A percentile compares a stretch with the other conserved stretches of the same genome.
These are phyloP conservation scores for Heliconius himera DNA, from an alignment of 1,140 invertebrate species.

Conservation along the genomic window DNA sequence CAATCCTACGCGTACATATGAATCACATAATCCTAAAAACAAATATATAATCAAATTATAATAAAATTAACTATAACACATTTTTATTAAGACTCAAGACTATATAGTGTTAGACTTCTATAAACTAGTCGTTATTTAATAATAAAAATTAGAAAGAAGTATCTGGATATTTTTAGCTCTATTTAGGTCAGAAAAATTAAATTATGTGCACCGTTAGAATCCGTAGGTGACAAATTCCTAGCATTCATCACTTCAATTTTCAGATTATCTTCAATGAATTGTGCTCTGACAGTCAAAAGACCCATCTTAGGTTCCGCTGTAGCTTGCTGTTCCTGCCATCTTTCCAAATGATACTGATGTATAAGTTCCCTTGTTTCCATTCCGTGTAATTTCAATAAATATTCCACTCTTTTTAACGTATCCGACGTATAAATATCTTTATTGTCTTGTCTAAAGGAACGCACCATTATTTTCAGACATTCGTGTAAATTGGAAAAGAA, in stretches of 20 bases:
- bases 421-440: slow-evolving; percentile 80
- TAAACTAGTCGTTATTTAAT: no score
- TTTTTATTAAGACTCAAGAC: no score
- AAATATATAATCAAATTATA: no score
- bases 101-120: no score
- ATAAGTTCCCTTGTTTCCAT: slow-evolving; percentile 93
- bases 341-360: slow-evolving; percentile 90
- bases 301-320: slow-evolving; percentile 85
- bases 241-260: slow-evolving; percentile 93
- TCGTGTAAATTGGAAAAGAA: slow-evolving; percentile 95
- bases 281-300: slow-evolving; percentile 85
- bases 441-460: slow-evolving; percentile 92
- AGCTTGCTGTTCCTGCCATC: slow-evolving; percentile 85
- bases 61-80: no score
- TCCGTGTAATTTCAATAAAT: slow-evolving; percentile 89
- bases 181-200: no score
- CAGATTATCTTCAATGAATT: slow-evolving; percentile 83
- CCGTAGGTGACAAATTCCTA: slow-evolving; percentile 92
- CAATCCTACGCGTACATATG: slow-evolving; percentile 93
- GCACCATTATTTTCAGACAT: slow-evolving; percentile 91
- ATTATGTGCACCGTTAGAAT: slow-evolving; percentile 89
- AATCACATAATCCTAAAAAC: slow-evolving; percentile 85
- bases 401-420: slow-evolving; percentile 85
- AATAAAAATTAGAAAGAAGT: no score
- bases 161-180: neutral